Evolutionary conservation across 30 jellyfish, hydroid and myxozoan species (phyloP).

Genomic region (Aurelia sp.): DNA sequence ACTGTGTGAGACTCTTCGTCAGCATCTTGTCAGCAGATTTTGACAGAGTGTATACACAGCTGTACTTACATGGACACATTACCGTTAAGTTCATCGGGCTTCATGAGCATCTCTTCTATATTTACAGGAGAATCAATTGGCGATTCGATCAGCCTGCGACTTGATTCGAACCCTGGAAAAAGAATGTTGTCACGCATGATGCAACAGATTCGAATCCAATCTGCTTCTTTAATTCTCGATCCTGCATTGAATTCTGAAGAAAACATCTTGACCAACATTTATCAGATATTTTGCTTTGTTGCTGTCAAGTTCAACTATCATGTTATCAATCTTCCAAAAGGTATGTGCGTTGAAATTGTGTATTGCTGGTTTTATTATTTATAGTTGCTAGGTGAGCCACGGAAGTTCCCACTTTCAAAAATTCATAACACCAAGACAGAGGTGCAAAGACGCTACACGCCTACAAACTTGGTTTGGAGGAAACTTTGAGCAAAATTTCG

Average conservation of each 20-base stretch:
- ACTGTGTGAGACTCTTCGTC: too few relatives aligned
- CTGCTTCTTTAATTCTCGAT: slow-evolving; percentile 64
- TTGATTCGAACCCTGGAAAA: slow-evolving; percentile 70
- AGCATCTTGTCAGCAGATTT: too few relatives aligned
- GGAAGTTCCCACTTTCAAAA: background rate
- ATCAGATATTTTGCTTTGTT: slow-evolving; percentile 63
- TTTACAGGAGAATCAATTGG: slow-evolving; percentile 72
- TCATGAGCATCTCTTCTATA: background rate
- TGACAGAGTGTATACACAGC: too few relatives aligned
- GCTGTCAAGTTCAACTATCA: slow-evolving; percentile 54
- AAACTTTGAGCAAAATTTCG: too few relatives aligned
- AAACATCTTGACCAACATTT: slow-evolving; percentile 48
- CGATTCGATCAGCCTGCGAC: slow-evolving; percentile 65
- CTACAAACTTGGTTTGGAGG: too few relatives aligned
- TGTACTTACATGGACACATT: too few relatives aligned
- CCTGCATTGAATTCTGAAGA: slow-evolving; percentile 48
- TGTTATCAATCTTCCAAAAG: slow-evolving; percentile 36
- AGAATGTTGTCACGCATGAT: slow-evolving; percentile 49
- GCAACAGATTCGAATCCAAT: slow-evolving; percentile 63
- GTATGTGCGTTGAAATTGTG: too few relatives aligned
- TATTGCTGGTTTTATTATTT: too few relatives aligned
- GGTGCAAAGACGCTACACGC: too few relatives aligned
- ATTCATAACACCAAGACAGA: background rate
- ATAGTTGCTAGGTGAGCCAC: background rate
- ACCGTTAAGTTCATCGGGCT: too few relatives aligned